Evolutionary conservation across 2,888 invertebrate genomes (phyloP).

Genomic region (Agrilus cyanescens): DNA sequence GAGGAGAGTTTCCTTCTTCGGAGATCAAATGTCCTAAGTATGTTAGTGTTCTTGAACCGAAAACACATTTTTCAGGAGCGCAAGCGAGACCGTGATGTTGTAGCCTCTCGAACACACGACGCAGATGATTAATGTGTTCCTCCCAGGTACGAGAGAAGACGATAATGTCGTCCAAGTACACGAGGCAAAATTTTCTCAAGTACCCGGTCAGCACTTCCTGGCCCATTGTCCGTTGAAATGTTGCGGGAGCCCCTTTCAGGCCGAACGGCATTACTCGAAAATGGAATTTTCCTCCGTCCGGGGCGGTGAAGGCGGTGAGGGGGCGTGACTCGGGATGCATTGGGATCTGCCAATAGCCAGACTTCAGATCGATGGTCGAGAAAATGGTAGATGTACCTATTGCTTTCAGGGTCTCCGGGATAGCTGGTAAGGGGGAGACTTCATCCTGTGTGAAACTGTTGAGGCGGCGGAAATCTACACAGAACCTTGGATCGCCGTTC

Average conservation of each 20-base stretch:
- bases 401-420: constrained; percentile 17
- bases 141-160: constrained; percentile 9
- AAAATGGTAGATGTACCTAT: constrained; percentile 20
- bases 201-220: constrained; percentile 15
- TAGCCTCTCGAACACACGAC: constrained; percentile 12
- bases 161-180: constrained; percentile 24
- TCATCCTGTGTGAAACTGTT: constrained; percentile 10
- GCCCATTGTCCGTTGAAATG: constrained; percentile 21
- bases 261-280: constrained; percentile 23
- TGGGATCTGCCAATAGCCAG: constrained; percentile 25
- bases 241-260: constrained; percentile 19
- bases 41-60: constrained; percentile 6
- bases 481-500: not conserved
- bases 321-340: constrained; percentile 11
- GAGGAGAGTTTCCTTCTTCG: constrained; percentile 8
- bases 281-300: constrained; percentile 19
- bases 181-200: constrained; percentile 13
- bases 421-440: constrained; percentile 14
- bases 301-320: constrained; percentile 11
- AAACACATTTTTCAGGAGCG: constrained; percentile 11
- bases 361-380: constrained; percentile 21
- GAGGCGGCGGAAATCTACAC: constrained; percentile 14
- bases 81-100: constrained; percentile 9
- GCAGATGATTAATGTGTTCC: constrained; percentile 14
- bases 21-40: constrained; percentile 13